These are phyloP conservation scores for Sympetrum striolatum DNA, from an alignment of 2,888 invertebrate species.

Conservation along the genomic window DNA sequence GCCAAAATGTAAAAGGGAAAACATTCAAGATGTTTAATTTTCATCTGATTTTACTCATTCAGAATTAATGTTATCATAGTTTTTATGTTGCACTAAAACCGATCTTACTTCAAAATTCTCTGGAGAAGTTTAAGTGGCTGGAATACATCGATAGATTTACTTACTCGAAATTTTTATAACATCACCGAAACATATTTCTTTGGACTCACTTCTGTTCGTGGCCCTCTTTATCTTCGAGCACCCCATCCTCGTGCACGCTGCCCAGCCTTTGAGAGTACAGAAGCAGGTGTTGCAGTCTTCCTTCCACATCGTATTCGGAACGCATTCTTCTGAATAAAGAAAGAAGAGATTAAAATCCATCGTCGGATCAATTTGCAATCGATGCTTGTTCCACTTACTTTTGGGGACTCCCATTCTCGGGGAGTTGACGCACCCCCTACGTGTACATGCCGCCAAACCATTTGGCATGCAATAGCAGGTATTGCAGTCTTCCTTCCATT, in stretches of 20 bases:
- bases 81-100: no score
- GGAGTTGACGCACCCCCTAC: not conserved
- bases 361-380: not conserved
- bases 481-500: conserved; percentile 21
- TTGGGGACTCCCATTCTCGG: not conserved
- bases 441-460: not conserved
- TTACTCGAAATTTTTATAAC: no score
- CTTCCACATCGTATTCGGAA: not conserved
- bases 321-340: not conserved
- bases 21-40: no score
- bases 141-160: no score
- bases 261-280: not conserved
- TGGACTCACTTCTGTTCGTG: not conserved
- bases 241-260: not conserved
- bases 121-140: no score
- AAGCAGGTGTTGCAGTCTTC: conserved; percentile 14
- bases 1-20: no score
- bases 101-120: no score
- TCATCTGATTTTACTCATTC: no score
- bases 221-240: not conserved
- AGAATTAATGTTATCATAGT: no score
- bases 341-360: not conserved
- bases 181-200: not conserved
- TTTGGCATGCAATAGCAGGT: not conserved
- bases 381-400: not conserved